phyloP scores from a whole-genome alignment of 2,888 invertebrate species.

The Lomographa bimaculata region DNA sequence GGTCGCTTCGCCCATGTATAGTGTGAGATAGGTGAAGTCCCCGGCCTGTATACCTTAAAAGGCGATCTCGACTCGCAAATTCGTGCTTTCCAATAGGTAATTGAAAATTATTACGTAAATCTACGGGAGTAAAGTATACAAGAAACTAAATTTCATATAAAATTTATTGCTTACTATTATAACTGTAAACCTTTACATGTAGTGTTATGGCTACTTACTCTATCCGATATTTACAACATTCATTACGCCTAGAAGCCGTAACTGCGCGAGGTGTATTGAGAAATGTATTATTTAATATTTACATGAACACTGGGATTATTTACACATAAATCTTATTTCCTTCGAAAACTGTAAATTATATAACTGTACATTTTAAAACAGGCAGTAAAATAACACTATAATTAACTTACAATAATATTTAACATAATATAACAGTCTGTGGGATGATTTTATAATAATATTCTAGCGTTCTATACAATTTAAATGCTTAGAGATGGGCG shows the following conservation, averaged over 20 bases:
- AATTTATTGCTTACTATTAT: slow-evolving; percentile 26
- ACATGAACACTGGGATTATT: slow-evolving; percentile 26
- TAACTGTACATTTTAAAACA: slow-evolving; percentile 26
- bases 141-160: slow-evolving; percentile 18
- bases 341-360: slow-evolving; percentile 27
- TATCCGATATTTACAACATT: slow-evolving; percentile 54
- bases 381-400: slow-evolving; percentile 13
- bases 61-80: slow-evolving; percentile 17
- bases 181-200: slow-evolving; percentile 31
- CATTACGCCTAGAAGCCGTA: slow-evolving; percentile 33
- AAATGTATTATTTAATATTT: slow-evolving; percentile 34
- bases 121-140: slow-evolving; percentile 5
- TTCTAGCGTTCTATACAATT: slow-evolving; percentile 44
- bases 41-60: slow-evolving; percentile 30
- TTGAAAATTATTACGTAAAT: slow-evolving; percentile 14
- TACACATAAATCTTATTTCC: slow-evolving; percentile 31
- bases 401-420: slow-evolving; percentile 40
- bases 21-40: slow-evolving; percentile 21
- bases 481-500: slow-evolving; percentile 90
- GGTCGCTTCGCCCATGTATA: slow-evolving; percentile 30
- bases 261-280: slow-evolving; percentile 59
- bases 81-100: slow-evolving; percentile 11
- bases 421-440: slow-evolving; percentile 67
- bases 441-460: slow-evolving; percentile 43
- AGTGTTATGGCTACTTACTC: slow-evolving; percentile 20